Evolutionary conservation across 2,888 invertebrate species (phyloP), one percentile per base, ranked within the genome.

Genomic region (Priocnemis perturbator): DNA sequence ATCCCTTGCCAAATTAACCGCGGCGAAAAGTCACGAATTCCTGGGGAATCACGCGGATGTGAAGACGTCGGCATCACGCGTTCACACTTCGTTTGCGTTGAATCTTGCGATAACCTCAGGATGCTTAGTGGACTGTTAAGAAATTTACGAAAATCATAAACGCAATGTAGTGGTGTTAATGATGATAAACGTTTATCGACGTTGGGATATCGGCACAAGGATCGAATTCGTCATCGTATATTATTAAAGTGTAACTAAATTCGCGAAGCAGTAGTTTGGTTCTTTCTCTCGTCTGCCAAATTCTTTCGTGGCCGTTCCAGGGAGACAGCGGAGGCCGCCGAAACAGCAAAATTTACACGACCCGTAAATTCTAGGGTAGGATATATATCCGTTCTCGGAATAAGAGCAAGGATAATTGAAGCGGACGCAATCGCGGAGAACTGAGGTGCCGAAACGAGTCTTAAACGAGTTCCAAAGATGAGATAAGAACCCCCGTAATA

Each of bases 371-470:
- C 79, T 60, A 72, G 60, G 69, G 62, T 67, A 64, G 71, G 62
- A 61, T 55, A 60, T 21, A 61, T 55, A 60, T 21, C 63, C 74
- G 58, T 79, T 79, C 79, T 75, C 52, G 71, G 79, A 79, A 79
- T 64, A 61, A 74, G 72, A 71, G 60, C 69, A 61, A 57, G 64
- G 69, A 69, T 77, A 76, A 79, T 78, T 69, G 79, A 78, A 78
- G 80, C 68, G 74, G 69, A 44, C 66, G 72, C 77, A 67, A 75
- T 73, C 67, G 77, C 44, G 68, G 74, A 26, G 21, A 69, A 65
- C 65, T 20, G 71, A 77, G 78, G 77, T 79, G 77, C 79, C 79
- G 76, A 79, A 79, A 79, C 79, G 79, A 58, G 79, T 74, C 77
- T 76, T 73, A 76, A 79, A 79, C 79, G 73, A 58, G 79, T 76